These are phyloP conservation scores for Caenorhabditis remanei DNA, from an alignment of 1,140 invertebrate species.

Conservation along the genomic window DNA sequence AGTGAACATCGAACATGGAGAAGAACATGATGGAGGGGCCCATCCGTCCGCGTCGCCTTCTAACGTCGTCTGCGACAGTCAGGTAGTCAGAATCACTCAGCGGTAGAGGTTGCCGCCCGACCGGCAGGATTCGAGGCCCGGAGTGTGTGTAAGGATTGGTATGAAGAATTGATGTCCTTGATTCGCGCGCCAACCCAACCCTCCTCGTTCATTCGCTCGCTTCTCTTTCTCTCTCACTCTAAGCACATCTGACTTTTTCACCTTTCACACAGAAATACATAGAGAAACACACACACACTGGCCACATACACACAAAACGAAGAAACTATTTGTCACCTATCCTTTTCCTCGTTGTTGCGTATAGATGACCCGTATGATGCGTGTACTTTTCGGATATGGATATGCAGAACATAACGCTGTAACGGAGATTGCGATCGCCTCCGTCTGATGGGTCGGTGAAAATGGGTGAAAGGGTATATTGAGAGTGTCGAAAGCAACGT, in stretches of 20 bases:
- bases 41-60: constrained; percentile 12
- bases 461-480: neutral
- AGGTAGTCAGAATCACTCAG: constrained; percentile 36
- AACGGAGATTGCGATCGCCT: constrained; percentile 17
- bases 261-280: constrained; percentile 20
- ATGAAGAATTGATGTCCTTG: constrained; percentile 54
- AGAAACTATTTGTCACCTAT: constrained; percentile 56
- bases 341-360: constrained; percentile 11
- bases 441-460: neutral
- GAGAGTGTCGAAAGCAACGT: neutral
- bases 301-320: constrained; percentile 11
- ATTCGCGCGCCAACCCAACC: constrained; percentile 49
- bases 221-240: constrained; percentile 15
- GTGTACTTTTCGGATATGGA: constrained; percentile 55
- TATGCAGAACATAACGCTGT: constrained; percentile 23
- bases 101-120: constrained; percentile 39
- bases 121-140: neutral
- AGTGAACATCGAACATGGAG: constrained; percentile 50
- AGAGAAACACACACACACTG: constrained; percentile 12
- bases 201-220: constrained; percentile 7
- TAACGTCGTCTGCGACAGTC: constrained; percentile 1
- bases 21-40: constrained; percentile 17
- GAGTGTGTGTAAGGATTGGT: constrained; percentile 47
- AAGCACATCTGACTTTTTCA: constrained; percentile 52
- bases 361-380: constrained; percentile 56